These are phyloP conservation scores for Eulemur albifrons DNA, from an alignment of 2,797 vertebrate species.

Conservation along the genomic window DNA sequence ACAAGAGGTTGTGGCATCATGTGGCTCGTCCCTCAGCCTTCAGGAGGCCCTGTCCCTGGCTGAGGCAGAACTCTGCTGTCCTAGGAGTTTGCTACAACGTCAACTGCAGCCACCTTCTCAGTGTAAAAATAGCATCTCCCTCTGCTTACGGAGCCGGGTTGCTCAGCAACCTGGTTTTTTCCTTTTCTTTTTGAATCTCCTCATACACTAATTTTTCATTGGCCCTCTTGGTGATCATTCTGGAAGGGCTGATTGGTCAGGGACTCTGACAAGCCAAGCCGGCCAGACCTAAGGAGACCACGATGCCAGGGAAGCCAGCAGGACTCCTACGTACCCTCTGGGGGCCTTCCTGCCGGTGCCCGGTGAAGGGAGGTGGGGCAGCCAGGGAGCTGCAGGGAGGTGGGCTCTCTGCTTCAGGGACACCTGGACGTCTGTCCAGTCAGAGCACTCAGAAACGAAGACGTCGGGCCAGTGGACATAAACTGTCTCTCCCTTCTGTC, in stretches of 20 bases:
- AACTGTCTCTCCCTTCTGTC: background rate
- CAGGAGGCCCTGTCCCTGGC: background rate
- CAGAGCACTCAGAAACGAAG: background rate
- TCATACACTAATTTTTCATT: constrained; percentile 68
- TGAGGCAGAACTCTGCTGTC: background rate
- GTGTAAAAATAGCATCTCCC: constrained; percentile 81
- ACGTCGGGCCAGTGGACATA: too few relatives aligned
- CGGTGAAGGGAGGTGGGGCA: background rate
- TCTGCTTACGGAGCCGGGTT: constrained; percentile 78
- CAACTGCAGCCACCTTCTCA: constrained; percentile 66
- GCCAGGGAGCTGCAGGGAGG: background rate
- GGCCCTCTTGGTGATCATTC: constrained; percentile 53
- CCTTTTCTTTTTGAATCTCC: constrained; percentile 48
- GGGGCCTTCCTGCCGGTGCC: rapidly evolving
- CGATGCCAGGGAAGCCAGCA: background rate
- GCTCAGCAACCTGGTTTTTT: constrained; percentile 78
- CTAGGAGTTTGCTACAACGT: constrained; percentile 34
- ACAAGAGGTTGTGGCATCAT: rapidly evolving
- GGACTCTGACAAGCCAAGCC: background rate
- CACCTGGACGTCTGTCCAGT: background rate
- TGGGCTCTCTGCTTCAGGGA: background rate
- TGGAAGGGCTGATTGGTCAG: background rate
- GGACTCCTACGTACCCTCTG: rapidly evolving
- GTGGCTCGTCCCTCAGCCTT: rapidly evolving
- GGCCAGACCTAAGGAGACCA: background rate